These are phyloP conservation scores for Ceyx margarethae DNA, from an alignment of 2,113 vertebrate species.

Conservation along the genomic window DNA sequence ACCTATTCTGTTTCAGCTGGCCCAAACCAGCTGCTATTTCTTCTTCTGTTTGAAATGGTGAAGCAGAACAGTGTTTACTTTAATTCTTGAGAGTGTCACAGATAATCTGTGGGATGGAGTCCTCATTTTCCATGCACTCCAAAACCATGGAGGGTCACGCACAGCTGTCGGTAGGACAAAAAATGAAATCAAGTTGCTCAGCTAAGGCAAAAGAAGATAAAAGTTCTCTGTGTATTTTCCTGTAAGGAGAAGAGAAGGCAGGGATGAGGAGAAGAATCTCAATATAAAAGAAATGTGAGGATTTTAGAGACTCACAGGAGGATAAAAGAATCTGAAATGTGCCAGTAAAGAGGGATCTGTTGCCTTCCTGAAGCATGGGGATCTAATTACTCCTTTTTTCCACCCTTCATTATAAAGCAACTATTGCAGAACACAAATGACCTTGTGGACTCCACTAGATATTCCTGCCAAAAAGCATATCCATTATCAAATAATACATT, in stretches of 20 bases:
- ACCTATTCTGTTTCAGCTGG: neutral
- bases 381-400: slow-evolving; percentile 40
- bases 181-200: slow-evolving; percentile 12
- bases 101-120: slow-evolving; percentile 56
- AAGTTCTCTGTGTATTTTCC: neutral
- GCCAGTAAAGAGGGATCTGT: slow-evolving; percentile 52
- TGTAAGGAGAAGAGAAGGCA: neutral
- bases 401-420: slow-evolving; percentile 27
- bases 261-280: neutral
- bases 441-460: slow-evolving; percentile 39
- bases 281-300: slow-evolving; percentile 24
- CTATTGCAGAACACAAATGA: slow-evolving; percentile 55
- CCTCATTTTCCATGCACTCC: slow-evolving; percentile 28
- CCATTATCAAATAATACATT: slow-evolving; percentile 68
- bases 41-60: slow-evolving; percentile 44
- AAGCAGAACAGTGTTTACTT: slow-evolving; percentile 45
- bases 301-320: slow-evolving; percentile 49
- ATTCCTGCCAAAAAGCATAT: slow-evolving; percentile 48
- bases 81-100: slow-evolving; percentile 45
- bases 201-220: slow-evolving; percentile 18
- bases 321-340: slow-evolving; percentile 60
- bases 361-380: slow-evolving; percentile 39
- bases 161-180: slow-evolving; percentile 25
- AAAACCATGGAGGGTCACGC: neutral
- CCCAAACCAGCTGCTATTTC: slow-evolving; percentile 44